Percentiles rank a stretch among this genome's conserved stretches.
Evolutionary conservation across 2,113 vertebrate species (phyloP).

Genomic region (Chitala chitala): DNA sequence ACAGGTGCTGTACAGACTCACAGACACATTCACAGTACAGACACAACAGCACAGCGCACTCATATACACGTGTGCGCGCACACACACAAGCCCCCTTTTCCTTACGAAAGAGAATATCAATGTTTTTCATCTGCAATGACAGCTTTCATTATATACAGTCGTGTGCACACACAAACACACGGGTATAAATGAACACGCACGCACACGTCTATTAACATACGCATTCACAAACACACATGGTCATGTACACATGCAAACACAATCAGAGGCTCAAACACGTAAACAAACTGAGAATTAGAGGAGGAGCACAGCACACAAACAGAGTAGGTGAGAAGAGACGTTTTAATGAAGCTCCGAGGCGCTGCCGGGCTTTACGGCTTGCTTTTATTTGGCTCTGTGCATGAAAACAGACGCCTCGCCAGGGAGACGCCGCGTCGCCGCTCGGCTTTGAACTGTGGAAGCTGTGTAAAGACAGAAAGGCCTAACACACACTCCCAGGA

Average conservation of each 20-base stretch:
- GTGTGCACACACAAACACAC: slow-evolving; percentile 18
- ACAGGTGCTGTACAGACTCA: no score
- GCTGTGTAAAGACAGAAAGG: slow-evolving; percentile 38
- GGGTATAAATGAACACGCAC: slow-evolving; percentile 43
- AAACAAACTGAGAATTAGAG: no score
- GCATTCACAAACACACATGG: background rate
- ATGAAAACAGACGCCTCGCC: slow-evolving; percentile 50
- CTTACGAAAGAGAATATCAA: slow-evolving; percentile 69
- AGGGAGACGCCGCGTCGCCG: slow-evolving; percentile 38
- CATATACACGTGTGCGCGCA: no score
- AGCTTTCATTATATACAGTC: slow-evolving; percentile 48
- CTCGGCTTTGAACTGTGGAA: slow-evolving; percentile 33
- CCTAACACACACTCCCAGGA: no score
- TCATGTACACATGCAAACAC: no score
- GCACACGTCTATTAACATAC: background rate
- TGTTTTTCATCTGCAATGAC: slow-evolving; percentile 61
- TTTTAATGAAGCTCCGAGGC: slow-evolving; percentile 53
- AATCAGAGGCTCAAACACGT: no score
- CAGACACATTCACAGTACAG: background rate
- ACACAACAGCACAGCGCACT: background rate
- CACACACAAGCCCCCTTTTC: slow-evolving; percentile 33
- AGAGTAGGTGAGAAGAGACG: no score
- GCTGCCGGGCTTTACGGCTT: slow-evolving; percentile 45
- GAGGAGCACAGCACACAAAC: no score
- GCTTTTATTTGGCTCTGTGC: slow-evolving; percentile 49